These are phyloP conservation scores for Danaus chrysippus DNA, from an alignment of 2,888 invertebrate genomes.

Conservation along the genomic window DNA sequence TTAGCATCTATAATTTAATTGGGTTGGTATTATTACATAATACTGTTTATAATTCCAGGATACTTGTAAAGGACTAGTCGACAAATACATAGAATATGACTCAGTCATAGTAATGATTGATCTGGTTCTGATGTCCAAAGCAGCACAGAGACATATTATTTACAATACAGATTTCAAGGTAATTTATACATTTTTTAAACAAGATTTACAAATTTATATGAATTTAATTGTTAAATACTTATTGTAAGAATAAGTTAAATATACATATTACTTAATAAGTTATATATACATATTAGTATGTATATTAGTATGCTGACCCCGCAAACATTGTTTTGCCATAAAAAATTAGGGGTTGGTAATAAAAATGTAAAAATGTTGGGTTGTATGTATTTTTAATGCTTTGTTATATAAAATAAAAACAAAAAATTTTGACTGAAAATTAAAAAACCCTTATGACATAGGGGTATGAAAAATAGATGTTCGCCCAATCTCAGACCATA, in stretches of 20 bases:
- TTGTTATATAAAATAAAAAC: too few relatives aligned
- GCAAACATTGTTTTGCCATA: background rate
- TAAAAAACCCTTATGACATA: too few relatives aligned
- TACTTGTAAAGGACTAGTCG: constrained; percentile 86
- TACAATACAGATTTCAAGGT: constrained; percentile 90
- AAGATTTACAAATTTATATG: background rate
- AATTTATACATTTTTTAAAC: constrained; percentile 15
- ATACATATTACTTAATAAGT: background rate
- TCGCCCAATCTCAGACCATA: too few relatives aligned
- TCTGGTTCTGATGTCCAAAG: constrained; percentile 86
- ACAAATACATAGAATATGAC: constrained; percentile 96
- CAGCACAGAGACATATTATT: constrained; percentile 91
- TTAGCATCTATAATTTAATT: too few relatives aligned
- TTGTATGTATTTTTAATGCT: too few relatives aligned
- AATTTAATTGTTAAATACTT: too few relatives aligned
- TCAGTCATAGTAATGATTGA: constrained; percentile 92
- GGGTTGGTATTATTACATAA: too few relatives aligned
- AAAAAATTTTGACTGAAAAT: too few relatives aligned
- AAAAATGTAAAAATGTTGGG: too few relatives aligned
- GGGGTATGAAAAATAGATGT: too few relatives aligned
- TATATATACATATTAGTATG: background rate
- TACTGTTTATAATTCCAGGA: constrained; percentile 75
- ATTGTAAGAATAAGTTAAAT: background rate
- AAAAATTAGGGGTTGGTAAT: too few relatives aligned
- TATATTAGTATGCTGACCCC: background rate